Percentiles rank a stretch among this genome's conserved stretches.
Evolutionary conservation across 2,888 invertebrate genomes (phyloP).

Genomic region (Drosophila neonasuta): DNA sequence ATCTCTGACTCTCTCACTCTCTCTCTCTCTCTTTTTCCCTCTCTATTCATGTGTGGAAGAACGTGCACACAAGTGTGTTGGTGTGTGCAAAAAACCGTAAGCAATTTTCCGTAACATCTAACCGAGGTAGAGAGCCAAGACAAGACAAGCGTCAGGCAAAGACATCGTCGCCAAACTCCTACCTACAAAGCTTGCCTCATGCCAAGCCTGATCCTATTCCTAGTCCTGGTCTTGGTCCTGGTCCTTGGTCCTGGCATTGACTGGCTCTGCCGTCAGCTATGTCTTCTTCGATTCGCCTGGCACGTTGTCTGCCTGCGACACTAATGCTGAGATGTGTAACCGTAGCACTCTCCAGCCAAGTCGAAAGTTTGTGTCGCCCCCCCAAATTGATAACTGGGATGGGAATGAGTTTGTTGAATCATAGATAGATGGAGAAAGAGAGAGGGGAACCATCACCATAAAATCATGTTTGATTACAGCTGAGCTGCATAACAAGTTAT

Average conservation of each 20-base stretch:
- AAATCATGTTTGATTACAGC: conserved; percentile 76
- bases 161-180: conserved; percentile 48
- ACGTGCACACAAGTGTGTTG: conserved; percentile 31
- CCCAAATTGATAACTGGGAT: conserved; percentile 34
- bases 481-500: conserved; percentile 71
- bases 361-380: conserved; percentile 32
- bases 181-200: conserved; percentile 7
- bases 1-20: background rate
- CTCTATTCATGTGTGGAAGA: conserved; percentile 67
- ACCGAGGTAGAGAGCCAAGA: conserved; percentile 63
- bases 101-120: conserved; percentile 78
- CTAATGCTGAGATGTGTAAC: conserved; percentile 74
- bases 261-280: conserved; percentile 42
- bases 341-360: conserved; percentile 40
- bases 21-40: background rate
- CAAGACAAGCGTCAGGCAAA: conserved; percentile 54
- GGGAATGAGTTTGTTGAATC: background rate
- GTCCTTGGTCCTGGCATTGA: conserved; percentile 58
- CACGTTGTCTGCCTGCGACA: conserved; percentile 73
- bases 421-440: too few species aligned
- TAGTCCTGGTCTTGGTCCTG: conserved; percentile 7
- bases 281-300: conserved; percentile 66
- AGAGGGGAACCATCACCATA: conserved; percentile 24
- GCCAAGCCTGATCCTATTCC: background rate
- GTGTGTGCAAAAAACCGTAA: conserved; percentile 75